Base-by-base conservation (phyloP, 1,140 invertebrate genomes). In the Pantala flavescens region DNA sequence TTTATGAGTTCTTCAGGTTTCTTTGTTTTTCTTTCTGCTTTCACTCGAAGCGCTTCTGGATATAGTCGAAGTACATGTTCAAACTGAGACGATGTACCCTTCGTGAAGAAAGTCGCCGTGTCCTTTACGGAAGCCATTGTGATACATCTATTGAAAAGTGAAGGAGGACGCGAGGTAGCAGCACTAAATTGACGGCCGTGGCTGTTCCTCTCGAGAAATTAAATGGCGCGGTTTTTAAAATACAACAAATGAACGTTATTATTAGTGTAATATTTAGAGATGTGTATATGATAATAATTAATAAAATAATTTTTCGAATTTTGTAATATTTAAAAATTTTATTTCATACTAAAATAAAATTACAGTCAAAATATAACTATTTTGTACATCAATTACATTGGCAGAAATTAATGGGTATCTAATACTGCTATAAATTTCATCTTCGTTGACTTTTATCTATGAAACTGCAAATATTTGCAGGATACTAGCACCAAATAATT, bases 1-100 rank as follows among this genome's bases (percentile, higher is more conserved):
- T 94, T 95, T 83, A 96, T 91, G 78, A 96, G 88, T 85, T 96
- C 94, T 83, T 95, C 93, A 71, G 93, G 93, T 85, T 93, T 95
- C 87, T 95, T 96, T 79, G 87, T 90, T 82, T 92, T 93, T 81
- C 87, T 88, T 84, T 94, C 91, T 73, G 94, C 93, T 84, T 95
- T 95, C 77, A 95, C 84, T 83, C 89, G 88, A 71, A 96, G 85
- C 76, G 93, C 94, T 85, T 94, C 89, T 76, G 93, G 92, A 84
- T 96, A 96, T 79, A 95, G 85, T 84, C 92, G 91, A 78, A 93
- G 87, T 79, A 95, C 92, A 85, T 92, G 90, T 81, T 93, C 90
- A 85, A 94, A 96, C 83, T 95, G 93, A 84, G 86, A 87, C 79
- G 90, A 88, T 82, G 91, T 92, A 80, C 92, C 94, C 85, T 92